These are phyloP conservation scores for Hystrix cristata DNA, from an alignment of 2,113 vertebrate species.

Conservation along the genomic window DNA sequence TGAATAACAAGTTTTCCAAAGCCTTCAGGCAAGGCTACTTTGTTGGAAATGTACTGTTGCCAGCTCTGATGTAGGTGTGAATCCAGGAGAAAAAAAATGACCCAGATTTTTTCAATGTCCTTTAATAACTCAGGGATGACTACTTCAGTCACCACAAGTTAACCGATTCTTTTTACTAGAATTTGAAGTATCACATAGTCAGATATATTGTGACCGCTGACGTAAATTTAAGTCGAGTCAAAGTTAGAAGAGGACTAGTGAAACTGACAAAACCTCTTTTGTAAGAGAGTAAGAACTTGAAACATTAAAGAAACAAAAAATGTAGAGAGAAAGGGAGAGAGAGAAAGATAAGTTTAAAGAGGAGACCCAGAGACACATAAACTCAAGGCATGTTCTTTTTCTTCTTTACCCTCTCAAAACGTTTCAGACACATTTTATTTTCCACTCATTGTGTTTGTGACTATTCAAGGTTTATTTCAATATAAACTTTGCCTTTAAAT, in stretches of 20 bases:
- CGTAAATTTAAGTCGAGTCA: neutral
- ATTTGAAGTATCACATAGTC: neutral
- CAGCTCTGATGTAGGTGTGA: neutral
- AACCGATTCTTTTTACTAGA: neutral
- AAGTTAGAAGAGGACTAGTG: neutral
- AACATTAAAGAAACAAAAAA: neutral
- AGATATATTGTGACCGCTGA: neutral
- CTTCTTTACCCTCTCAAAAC: neutral
- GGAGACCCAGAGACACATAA: neutral
- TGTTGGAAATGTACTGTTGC: rapidly evolving
- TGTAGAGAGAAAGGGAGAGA: neutral
- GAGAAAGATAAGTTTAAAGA: neutral
- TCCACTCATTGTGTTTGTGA: neutral
- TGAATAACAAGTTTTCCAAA: neutral
- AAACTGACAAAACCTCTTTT: neutral
- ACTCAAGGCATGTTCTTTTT: neutral
- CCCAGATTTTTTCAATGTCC: neutral
- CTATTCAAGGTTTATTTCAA: neutral
- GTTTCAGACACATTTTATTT: neutral
- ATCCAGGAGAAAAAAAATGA: neutral
- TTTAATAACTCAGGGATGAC: neutral
- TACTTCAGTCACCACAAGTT: neutral
- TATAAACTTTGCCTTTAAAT: neutral
- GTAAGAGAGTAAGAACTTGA: neutral
- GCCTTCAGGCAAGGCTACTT: neutral